Evolutionary conservation across 2,888 invertebrate species (phyloP).

Genomic region (Epinotia bilunana): DNA sequence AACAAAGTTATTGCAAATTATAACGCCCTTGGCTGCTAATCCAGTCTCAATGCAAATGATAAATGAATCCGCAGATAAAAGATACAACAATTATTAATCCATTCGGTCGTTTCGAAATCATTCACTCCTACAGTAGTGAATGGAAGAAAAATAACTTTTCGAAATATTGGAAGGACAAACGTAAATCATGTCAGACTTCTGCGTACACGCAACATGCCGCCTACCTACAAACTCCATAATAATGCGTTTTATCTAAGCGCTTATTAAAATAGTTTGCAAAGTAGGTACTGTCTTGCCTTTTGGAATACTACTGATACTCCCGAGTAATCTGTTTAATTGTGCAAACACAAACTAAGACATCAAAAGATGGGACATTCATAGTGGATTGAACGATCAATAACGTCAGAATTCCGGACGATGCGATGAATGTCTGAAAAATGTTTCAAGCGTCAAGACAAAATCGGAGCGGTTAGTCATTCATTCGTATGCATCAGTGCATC

Average conservation of each 20-base stretch:
- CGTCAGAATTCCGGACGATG: not conserved
- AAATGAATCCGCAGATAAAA: slow-evolving; percentile 51
- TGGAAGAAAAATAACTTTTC: slow-evolving; percentile 58
- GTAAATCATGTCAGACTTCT: slow-evolving; percentile 52
- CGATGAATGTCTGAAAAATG: not conserved
- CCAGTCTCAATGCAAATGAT: slow-evolving; percentile 34
- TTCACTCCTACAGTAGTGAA: slow-evolving; percentile 55
- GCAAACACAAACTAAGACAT: no score
- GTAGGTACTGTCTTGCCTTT: not conserved
- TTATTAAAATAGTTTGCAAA: slow-evolving; percentile 21
- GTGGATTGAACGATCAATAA: not conserved
- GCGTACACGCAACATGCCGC: slow-evolving; percentile 45
- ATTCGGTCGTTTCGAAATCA: slow-evolving; percentile 55
- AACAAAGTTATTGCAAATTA: slow-evolving; percentile 42
- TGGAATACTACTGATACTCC: not conserved
- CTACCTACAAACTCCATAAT: slow-evolving; percentile 43
- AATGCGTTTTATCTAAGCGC: slow-evolving; percentile 19
- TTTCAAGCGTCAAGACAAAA: slow-evolving; percentile 9
- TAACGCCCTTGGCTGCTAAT: slow-evolving; percentile 40
- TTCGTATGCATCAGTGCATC: slow-evolving; percentile 40
- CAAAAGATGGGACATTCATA: no score
- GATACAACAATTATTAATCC: slow-evolving; percentile 55
- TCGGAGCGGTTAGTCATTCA: slow-evolving; percentile 35
- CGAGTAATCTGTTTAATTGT: no score
- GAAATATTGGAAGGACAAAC: slow-evolving; percentile 55